Evolutionary conservation across 2,888 invertebrate genomes (phyloP).

Genomic region (Drosophila helvetica): DNA sequence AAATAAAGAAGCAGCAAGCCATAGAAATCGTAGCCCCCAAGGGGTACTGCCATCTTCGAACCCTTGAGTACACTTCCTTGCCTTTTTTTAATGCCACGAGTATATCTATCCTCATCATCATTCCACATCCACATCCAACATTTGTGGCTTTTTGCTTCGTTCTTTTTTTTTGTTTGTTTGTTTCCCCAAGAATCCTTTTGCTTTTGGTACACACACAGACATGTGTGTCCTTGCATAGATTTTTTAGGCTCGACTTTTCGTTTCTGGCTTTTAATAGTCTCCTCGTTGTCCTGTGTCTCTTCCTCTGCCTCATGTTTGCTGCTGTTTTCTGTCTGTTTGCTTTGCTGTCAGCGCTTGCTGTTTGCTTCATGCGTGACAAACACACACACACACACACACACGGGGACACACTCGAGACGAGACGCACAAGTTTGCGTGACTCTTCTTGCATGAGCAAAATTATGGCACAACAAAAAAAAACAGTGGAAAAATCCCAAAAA

Average conservation of each 20-base stretch:
- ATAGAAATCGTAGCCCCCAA: background rate
- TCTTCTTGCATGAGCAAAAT: conserved; percentile 49
- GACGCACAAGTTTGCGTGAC: conserved; percentile 67
- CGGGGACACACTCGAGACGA: conserved; percentile 28
- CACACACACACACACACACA: conserved; percentile 43
- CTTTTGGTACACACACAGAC: conserved; percentile 9
- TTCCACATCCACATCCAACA: conserved; percentile 15
- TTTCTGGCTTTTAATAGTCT: conserved; percentile 74
- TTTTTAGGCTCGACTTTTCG: conserved; percentile 67
- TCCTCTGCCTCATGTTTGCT: conserved; percentile 22
- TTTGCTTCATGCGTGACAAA: conserved; percentile 66
- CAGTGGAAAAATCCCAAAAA: conserved; percentile 19
- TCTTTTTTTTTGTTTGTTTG: conserved; percentile 50
- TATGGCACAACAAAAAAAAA: conserved; percentile 44
- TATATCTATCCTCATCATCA: conserved; percentile 33
- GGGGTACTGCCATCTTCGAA: background rate
- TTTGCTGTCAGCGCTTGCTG: conserved; percentile 64
- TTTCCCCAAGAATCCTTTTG: conserved; percentile 45
- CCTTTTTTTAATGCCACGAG: conserved; percentile 34
- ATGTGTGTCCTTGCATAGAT: conserved; percentile 70
- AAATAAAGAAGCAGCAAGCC: background rate
- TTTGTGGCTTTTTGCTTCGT: conserved; percentile 65
- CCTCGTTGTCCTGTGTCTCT: conserved; percentile 21
- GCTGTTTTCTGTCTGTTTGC: conserved; percentile 61
- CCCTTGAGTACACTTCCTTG: background rate